A percentile compares a stretch with the other conserved stretches of the same genome.
Conservation (phyloP, 2,888 invertebrate species). For the Melinaea menophilus region DNA sequence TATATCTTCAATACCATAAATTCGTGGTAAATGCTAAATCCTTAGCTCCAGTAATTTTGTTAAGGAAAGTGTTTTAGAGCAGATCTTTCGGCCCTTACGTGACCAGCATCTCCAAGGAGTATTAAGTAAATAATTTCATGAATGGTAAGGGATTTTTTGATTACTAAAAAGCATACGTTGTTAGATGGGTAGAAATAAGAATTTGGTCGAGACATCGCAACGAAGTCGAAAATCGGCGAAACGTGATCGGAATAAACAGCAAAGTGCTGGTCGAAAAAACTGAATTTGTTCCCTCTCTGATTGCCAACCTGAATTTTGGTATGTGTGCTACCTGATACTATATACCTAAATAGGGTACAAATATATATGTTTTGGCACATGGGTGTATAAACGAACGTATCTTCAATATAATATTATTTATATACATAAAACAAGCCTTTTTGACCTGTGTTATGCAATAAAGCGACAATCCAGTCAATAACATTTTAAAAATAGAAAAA, state of each 20-base stretch:
- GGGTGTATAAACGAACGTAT: too few species aligned
- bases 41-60: slow-evolving; percentile 21
- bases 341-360: too few species aligned
- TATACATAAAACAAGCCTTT: too few species aligned
- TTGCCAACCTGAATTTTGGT: not conserved
- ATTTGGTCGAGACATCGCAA: slow-evolving; percentile 45
- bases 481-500: too few species aligned
- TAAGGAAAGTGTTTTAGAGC: slow-evolving; percentile 26
- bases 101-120: slow-evolving; percentile 20
- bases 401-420: too few species aligned
- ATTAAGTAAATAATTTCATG: slow-evolving; percentile 60
- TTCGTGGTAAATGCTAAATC: slow-evolving; percentile 15
- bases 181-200: slow-evolving; percentile 43
- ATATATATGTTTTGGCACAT: too few species aligned
- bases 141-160: slow-evolving; percentile 49
- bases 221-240: slow-evolving; percentile 58
- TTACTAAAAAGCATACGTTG: slow-evolving; percentile 46
- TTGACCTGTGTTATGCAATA: too few species aligned
- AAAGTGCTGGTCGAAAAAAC: slow-evolving; percentile 15
- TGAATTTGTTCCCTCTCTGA: not conserved
- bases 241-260: slow-evolving; percentile 51
- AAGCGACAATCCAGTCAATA: too few species aligned
- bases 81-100: slow-evolving; percentile 24
- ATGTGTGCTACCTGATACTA: too few species aligned
- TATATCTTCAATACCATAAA: slow-evolving; percentile 9